phyloP scores from a whole-genome alignment of 2,113 vertebrate species.

The Podarcis cretensis region DNA sequence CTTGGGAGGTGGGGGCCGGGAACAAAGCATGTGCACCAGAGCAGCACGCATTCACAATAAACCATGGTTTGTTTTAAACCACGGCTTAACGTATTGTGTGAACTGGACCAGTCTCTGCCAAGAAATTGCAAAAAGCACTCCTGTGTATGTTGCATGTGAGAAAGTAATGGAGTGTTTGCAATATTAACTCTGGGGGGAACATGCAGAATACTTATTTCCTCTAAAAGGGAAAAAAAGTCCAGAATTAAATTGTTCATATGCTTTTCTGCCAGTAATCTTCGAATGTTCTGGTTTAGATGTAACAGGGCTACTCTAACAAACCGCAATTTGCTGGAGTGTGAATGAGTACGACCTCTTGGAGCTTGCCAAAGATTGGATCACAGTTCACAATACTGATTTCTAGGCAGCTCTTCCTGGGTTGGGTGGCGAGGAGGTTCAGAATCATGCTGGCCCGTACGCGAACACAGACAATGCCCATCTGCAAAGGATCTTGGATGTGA shows the following conservation, averaged over 20 bases:
- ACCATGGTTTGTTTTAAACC: no score
- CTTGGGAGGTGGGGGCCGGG: no score
- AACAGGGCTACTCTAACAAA: background rate
- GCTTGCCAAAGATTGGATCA: background rate
- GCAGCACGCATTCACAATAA: no score
- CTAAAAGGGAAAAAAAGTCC: background rate
- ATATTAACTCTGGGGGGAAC: background rate
- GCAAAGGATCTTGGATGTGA: no score
- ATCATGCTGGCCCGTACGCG: accelerated
- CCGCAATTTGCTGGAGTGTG: background rate
- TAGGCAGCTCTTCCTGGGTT: background rate
- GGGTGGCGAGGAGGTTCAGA: background rate
- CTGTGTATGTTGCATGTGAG: background rate
- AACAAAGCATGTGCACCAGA: no score
- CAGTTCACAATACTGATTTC: background rate
- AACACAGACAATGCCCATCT: background rate
- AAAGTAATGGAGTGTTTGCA: background rate
- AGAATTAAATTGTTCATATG: background rate
- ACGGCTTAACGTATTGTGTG: no score
- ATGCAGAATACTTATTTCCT: background rate
- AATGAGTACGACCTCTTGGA: background rate
- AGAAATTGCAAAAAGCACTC: background rate
- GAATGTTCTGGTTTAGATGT: background rate
- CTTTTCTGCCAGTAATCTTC: background rate
- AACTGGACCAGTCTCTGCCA: no score